Percentiles rank a stretch among this genome's conserved stretches.
phyloP scores from a whole-genome alignment of 2,888 invertebrate species.

The Nomada fucata region DNA sequence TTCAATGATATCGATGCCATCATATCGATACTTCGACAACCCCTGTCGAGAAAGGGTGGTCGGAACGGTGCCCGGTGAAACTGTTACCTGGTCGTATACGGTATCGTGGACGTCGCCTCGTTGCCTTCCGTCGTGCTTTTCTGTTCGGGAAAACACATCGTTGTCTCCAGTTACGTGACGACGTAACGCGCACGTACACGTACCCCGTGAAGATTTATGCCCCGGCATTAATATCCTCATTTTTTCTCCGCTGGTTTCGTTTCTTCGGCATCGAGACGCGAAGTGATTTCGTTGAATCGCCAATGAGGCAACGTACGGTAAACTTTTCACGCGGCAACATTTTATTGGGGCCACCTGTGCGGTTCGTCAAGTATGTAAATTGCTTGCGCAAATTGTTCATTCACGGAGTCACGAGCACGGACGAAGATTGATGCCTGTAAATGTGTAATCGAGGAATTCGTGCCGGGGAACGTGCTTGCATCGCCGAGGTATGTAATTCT shows the following conservation, averaged over 20 bases:
- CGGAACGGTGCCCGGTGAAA: not conserved
- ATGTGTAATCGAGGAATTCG: not conserved
- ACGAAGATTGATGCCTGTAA: not conserved
- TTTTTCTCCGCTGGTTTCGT: not conserved
- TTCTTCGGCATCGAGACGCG: not conserved
- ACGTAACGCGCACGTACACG: not conserved
- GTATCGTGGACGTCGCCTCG: not conserved
- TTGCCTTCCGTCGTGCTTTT: not conserved
- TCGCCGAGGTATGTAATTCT: not conserved
- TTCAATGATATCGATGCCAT: slow-evolving; percentile 75
- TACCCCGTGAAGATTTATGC: not conserved
- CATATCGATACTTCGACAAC: slow-evolving; percentile 62
- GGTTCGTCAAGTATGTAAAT: not conserved
- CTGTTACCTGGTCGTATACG: slow-evolving; percentile 21
- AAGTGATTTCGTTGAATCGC: not conserved
- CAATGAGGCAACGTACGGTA: not conserved
- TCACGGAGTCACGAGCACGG: not conserved
- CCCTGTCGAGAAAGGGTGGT: slow-evolving; percentile 41
- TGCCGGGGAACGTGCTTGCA: not conserved
- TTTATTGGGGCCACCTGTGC: not conserved
- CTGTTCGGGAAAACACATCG: not conserved
- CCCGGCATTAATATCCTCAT: not conserved
- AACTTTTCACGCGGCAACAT: not conserved
- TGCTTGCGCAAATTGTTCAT: not conserved
- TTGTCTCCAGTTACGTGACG: slow-evolving; percentile 24